Evolutionary conservation across 2,888 invertebrate genomes (phyloP), one percentile per base, ranked within the genome.

Genomic region (Parnassius glacialis): DNA sequence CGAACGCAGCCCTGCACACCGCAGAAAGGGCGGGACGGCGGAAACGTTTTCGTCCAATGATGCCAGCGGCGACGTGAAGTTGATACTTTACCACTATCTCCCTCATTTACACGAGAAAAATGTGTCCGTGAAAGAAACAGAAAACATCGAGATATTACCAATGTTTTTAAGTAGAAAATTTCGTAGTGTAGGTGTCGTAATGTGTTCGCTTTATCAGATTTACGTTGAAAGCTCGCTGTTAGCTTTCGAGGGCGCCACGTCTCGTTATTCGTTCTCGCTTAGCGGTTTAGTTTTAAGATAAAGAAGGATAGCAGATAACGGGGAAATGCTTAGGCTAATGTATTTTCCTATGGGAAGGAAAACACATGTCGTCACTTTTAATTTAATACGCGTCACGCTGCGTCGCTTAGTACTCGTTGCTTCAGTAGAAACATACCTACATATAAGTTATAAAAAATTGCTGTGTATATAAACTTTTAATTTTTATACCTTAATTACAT

Each of bases 341-440:
- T 89, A 85, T 90, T 91, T 91, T 90, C 90, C 90, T 90, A 87
- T 88, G 90, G 88, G 90, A 90, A 90, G 86, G 80, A 90, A 91
- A 91, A 91, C 91, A 91, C 88, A 88, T 91, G 91, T 91, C 83
- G 87, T 83, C 87, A 86, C 85, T 90, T 90, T 91, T 90, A 90
- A 90, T 90, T 89, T 91, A 90, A 91, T 90, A 87, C 87, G 84
- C 82, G 84, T 85, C 90, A 89, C 80, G 91, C 90, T 89, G 90
- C 69, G 90, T 78, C 70, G 78, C 75, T 75, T 73, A 75, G 72
- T 73, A 68, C 71, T 61, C 62, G 61, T 61, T 61, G 61, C 56
- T 67, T 64, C 65, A 61, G 67, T 44, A 50, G 59, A 45, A 51
- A 64, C 53, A 52, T 34, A 34, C 34, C 34, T 34, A 34, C 34